Evolutionary conservation across 2,888 invertebrate genomes (phyloP).

Genomic region (Nymphalis urticae): DNA sequence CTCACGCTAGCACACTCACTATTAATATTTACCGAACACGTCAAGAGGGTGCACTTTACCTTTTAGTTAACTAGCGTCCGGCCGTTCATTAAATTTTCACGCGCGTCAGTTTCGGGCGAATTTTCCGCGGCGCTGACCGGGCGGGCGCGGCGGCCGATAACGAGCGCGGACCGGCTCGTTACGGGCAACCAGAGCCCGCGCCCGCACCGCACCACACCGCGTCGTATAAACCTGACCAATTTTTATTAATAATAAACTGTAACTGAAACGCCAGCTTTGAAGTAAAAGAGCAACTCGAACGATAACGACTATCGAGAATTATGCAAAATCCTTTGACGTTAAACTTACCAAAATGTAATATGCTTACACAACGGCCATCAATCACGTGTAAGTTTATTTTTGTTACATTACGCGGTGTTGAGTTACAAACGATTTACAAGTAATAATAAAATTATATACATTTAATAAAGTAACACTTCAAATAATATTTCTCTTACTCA

Average conservation of each 20-base stretch:
- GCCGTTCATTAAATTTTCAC: conserved; percentile 83
- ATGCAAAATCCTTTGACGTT: conserved; percentile 77
- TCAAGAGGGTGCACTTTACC: conserved; percentile 83
- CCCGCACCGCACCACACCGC: conserved; percentile 37
- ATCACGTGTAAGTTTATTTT: conserved; percentile 24
- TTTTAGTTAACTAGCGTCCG: conserved; percentile 82
- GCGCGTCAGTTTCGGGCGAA: conserved; percentile 81
- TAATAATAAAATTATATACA: too few relatives aligned
- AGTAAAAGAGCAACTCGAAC: conserved; percentile 75
- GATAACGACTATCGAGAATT: conserved; percentile 79
- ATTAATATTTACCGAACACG: conserved; percentile 82
- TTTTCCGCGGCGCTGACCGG: conserved; percentile 81
- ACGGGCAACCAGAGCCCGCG: conserved; percentile 49
- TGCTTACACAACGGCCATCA: conserved; percentile 19
- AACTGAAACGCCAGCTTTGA: conserved; percentile 78
- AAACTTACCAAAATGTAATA: conserved; percentile 53
- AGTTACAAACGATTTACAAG: too few relatives aligned
- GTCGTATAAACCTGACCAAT: conserved; percentile 57
- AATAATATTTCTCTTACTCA: too few relatives aligned
- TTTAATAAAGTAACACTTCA: too few relatives aligned
- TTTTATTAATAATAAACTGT: conserved; percentile 82
- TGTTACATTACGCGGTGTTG: not conserved
- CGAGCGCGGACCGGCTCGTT: conserved; percentile 66
- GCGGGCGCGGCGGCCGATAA: conserved; percentile 52
- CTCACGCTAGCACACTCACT: conserved; percentile 78